phyloP scores from a whole-genome alignment of 1,140 invertebrate genomes.

The Musca domestica region DNA sequence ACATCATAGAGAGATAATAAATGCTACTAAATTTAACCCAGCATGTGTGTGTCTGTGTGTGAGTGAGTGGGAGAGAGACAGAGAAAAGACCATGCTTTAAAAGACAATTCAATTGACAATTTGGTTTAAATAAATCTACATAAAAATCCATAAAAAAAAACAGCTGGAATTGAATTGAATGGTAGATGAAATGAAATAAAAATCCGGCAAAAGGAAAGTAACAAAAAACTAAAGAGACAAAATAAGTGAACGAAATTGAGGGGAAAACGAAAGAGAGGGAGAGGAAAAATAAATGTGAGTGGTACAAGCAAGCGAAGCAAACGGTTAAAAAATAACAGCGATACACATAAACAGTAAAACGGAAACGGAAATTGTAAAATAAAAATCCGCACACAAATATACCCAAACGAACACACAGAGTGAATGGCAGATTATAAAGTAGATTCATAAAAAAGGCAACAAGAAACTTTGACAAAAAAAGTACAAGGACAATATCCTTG shows the following conservation, averaged over 20 bases:
- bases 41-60: too few relatives aligned
- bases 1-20: too few relatives aligned
- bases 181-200: too few relatives aligned
- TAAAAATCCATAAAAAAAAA: constrained; percentile 16
- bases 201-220: not conserved
- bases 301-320: too few relatives aligned
- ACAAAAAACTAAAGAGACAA: not conserved
- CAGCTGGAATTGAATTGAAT: too few relatives aligned
- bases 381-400: constrained; percentile 6
- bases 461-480: not conserved
- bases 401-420: not conserved
- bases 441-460: not conserved
- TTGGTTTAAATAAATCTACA: constrained; percentile 18
- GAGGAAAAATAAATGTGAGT: too few relatives aligned
- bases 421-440: too few relatives aligned
- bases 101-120: constrained; percentile 22
- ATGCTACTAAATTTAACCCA: too few relatives aligned
- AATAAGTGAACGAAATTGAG: not conserved
- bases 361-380: constrained; percentile 21
- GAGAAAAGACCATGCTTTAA: too few relatives aligned
- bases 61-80: too few relatives aligned
- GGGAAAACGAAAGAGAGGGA: not conserved
- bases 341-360: not conserved
- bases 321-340: too few relatives aligned
- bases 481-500: not conserved